These are phyloP conservation scores for Malthinus seriepunctatus DNA, from an alignment of 2,888 invertebrate genomes.

Conservation along the genomic window DNA sequence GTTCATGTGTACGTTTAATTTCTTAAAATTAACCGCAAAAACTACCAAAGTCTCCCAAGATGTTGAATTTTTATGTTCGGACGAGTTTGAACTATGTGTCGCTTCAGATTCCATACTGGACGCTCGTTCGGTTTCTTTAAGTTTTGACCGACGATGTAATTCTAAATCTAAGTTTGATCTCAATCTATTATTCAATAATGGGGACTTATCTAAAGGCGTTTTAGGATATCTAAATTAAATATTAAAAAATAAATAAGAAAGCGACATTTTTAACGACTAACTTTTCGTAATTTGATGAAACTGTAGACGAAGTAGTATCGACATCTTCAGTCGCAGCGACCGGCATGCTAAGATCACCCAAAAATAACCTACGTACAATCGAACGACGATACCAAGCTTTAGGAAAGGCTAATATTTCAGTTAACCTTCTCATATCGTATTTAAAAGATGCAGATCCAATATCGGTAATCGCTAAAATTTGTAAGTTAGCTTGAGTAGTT, in stretches of 20 bases:
- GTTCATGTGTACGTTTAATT: slow-evolving; percentile 96
- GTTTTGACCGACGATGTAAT: slow-evolving; percentile 54
- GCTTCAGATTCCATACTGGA: slow-evolving; percentile 60
- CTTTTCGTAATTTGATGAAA: slow-evolving; percentile 32
- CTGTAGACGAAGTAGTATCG: slow-evolving; percentile 27
- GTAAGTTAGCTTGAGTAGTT: slow-evolving; percentile 6
- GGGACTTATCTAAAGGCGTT: slow-evolving; percentile 43
- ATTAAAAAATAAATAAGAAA: no score
- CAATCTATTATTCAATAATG: slow-evolving; percentile 54
- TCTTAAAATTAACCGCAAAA: slow-evolving; percentile 94
- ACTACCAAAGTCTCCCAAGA: slow-evolving; percentile 96
- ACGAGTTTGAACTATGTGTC: slow-evolving; percentile 59
- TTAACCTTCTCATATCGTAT: slow-evolving; percentile 96
- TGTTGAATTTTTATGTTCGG: slow-evolving; percentile 67
- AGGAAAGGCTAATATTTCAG: slow-evolving; percentile 96
- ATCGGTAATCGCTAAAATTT: slow-evolving; percentile 79
- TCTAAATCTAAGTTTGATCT: slow-evolving; percentile 61
- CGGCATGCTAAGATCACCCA: slow-evolving; percentile 84
- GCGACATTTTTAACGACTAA: no score
- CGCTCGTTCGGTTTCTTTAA: slow-evolving; percentile 61
- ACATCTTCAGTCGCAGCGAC: slow-evolving; percentile 49
- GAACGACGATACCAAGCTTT: slow-evolving; percentile 98
- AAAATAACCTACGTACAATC: slow-evolving; percentile 88
- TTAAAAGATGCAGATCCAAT: slow-evolving; percentile 96
- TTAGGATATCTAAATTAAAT: slow-evolving; percentile 27